phyloP scores from a whole-genome alignment of 1,140 invertebrate genomes.

The Heliconius melpomene region DNA sequence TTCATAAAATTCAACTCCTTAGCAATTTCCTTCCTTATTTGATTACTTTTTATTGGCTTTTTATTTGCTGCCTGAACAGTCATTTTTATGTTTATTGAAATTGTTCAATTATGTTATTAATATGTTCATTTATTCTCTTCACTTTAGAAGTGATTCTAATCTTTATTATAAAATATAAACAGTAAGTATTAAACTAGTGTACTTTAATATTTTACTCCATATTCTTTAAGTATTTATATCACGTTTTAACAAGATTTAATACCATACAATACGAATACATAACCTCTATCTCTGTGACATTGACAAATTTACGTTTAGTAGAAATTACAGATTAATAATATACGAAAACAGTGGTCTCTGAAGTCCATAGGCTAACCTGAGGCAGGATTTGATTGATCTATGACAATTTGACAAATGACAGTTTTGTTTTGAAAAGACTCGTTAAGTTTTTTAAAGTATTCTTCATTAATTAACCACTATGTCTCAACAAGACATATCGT shows the following conservation, averaged over 20 bases:
- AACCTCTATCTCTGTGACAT: background rate
- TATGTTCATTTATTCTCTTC: too few species aligned
- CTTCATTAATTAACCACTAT: slow-evolving; percentile 38
- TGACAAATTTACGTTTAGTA: background rate
- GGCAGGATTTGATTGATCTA: too few species aligned
- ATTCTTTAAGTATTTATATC: background rate
- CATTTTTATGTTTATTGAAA: slow-evolving; percentile 16
- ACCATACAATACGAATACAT: background rate
- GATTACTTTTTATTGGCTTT: slow-evolving; percentile 24
- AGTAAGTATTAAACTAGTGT: background rate
- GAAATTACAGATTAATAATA: background rate
- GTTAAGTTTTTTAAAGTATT: background rate
- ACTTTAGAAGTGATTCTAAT: too few species aligned
- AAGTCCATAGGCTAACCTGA: too few species aligned
- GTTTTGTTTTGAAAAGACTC: slow-evolving; percentile 10
- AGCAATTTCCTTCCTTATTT: slow-evolving; percentile 43
- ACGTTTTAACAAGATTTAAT: background rate
- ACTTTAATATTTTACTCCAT: background rate
- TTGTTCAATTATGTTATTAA: background rate
- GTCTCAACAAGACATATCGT: slow-evolving; percentile 68
- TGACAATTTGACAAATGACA: slow-evolving; percentile 5
- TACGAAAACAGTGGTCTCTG: too few species aligned
- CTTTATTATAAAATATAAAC: too few species aligned
- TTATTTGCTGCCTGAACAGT: slow-evolving; percentile 9
- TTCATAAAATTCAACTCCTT: slow-evolving; percentile 69